Evolutionary conservation across 1,140 invertebrate species (phyloP).

Genomic region (Cepaea nemoralis): DNA sequence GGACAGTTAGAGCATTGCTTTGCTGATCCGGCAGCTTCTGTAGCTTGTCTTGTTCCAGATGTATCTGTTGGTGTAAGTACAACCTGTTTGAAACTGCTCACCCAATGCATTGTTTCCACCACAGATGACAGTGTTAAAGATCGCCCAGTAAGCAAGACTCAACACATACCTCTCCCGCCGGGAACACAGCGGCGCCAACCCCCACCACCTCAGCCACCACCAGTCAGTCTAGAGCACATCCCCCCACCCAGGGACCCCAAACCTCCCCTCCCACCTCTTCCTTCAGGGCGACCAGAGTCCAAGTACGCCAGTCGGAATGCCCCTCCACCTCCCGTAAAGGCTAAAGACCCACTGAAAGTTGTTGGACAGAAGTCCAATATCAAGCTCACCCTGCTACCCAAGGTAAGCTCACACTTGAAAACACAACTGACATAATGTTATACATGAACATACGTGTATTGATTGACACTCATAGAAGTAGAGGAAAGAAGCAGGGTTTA

Average conservation of each 20-base stretch:
- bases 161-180: background rate
- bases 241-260: constrained; percentile 38
- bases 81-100: no score
- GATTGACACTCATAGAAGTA: no score
- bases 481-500: no score
- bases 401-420: constrained; percentile 64
- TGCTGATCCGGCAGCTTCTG: no score
- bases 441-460: no score
- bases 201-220: constrained; percentile 4
- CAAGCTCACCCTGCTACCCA: constrained; percentile 77
- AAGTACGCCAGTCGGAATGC: constrained; percentile 37
- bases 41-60: no score
- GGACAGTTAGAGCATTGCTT: no score
- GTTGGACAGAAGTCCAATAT: constrained; percentile 80
- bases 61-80: no score
- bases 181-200: background rate
- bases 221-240: constrained; percentile 15
- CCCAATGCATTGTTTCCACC: no score
- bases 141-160: background rate
- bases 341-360: constrained; percentile 68
- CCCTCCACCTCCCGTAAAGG: constrained; percentile 48
- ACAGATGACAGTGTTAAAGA: constrained; percentile 22
- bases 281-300: constrained; percentile 18
- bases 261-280: background rate
- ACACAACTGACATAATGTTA: no score